Evolutionary conservation across 2,888 invertebrate genomes (phyloP).

Genomic region (Nyleta sp.): DNA sequence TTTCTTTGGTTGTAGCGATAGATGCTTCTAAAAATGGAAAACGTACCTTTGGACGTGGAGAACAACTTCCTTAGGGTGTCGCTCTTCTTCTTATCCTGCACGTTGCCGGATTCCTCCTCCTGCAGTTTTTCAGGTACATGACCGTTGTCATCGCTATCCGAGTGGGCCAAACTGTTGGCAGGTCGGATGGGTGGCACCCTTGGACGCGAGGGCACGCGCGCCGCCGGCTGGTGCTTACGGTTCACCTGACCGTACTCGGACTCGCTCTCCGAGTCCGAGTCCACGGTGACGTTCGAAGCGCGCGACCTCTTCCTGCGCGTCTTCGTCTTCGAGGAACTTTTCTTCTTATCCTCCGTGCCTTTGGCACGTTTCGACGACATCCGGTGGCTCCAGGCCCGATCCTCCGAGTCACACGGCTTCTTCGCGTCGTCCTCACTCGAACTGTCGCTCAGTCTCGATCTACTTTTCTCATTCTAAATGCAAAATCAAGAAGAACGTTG

Average conservation of each 20-base stretch:
- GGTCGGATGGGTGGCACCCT: conserved; percentile 76
- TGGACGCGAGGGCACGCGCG: conserved; percentile 58
- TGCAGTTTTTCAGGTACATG: conserved; percentile 82
- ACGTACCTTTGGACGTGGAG: conserved; percentile 82
- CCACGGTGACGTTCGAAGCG: conserved; percentile 73
- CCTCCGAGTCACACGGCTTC: conserved; percentile 73
- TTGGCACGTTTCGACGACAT: conserved; percentile 75
- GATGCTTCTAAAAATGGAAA: too few relatives aligned
- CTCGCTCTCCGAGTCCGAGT: conserved; percentile 79
- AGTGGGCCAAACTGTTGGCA: conserved; percentile 79
- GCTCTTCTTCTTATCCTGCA: conserved; percentile 88
- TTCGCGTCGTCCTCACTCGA: conserved; percentile 74
- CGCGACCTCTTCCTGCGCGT: conserved; percentile 76
- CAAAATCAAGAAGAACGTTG: too few relatives aligned
- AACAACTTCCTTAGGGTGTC: conserved; percentile 87
- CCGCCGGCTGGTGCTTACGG: conserved; percentile 61
- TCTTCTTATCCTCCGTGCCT: conserved; percentile 76
- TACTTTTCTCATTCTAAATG: conserved; percentile 35
- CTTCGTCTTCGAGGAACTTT: conserved; percentile 80
- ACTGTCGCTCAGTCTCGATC: conserved; percentile 65
- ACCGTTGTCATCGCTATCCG: conserved; percentile 79
- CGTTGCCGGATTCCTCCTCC: conserved; percentile 83
- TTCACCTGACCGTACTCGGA: conserved; percentile 74
- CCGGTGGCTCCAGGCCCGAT: conserved; percentile 70
- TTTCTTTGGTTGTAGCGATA: too few relatives aligned